Base-by-base conservation (phyloP, 1,140 invertebrate genomes). In the Melitaea cinxia region DNA sequence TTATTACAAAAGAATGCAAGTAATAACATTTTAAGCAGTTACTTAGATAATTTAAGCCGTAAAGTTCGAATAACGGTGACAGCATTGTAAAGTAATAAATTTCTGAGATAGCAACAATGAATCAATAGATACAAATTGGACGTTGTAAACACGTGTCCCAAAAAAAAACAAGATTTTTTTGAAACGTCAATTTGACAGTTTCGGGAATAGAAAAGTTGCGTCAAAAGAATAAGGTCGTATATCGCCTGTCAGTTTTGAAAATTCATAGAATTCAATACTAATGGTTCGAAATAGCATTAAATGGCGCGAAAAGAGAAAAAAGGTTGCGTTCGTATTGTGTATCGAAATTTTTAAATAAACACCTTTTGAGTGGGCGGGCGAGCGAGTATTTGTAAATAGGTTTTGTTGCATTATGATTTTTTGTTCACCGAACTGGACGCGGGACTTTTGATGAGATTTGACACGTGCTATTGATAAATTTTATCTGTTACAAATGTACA, bases 361-460 rank as follows among this genome's bases (percentile, higher is more conserved):
- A 90, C 84, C 85, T 89, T 89, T 88, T 80, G 84, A 87, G 87
- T 89, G 85, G 87, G 87, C 87, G 87, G 84, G 80, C 77, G 80
- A 75, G 70, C 65, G 78, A 84, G 74, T 90, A 85, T 89, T 89
- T 89, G 85, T 88, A 89, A 89, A 89, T 88, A 88, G 78, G 78
- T 84, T 89, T 88, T 87, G 83, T 83, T 84, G 68, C 60, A 72
- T 75, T 70, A 82, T 79, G 82, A 86, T 73, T 6, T 69, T 72
- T 65, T 80, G 85, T 82, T 82, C 5, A 14, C 72, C 73, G 66
- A 60, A 57, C 54, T 57, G 49, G 37, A 56, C 59, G 54, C 57
- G 62, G 66, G 57, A 59, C 68, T 72, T 65, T 74, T 69, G 69
- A 58, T 65, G 56, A 66, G 71, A 68, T 70, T 72, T 83, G 78